Evolutionary conservation across 2,797 vertebrate genomes (phyloP), one percentile per base, ranked within the genome.

Genomic region (Halcyon badia): DNA sequence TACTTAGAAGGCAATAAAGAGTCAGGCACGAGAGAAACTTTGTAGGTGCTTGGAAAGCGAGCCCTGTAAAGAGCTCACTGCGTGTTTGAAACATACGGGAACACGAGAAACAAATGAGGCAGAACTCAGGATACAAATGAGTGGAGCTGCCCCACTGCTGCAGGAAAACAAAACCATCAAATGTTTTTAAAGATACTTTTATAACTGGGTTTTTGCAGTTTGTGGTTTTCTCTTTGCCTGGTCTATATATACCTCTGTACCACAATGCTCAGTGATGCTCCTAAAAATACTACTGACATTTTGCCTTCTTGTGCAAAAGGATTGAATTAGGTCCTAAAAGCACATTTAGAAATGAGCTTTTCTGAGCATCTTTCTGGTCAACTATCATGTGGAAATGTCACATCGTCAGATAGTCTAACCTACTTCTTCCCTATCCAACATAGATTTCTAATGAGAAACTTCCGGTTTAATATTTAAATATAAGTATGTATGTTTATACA

Each of bases 1-100:
- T 49, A 72, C 35, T 94, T 75, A 25, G 56, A 85, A 89, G 62
- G 54, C 66, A 91, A 87, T 72, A 61, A 91, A 57, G 31, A 88
- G 31, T 60, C 35, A 75, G 52, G 52, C 60, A 60, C 15, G 49
- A 51, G 69, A 94, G 60, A 76, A 95, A 89, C 76, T 86, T 83
- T 24, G 22, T 21, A 78, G 24, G 41, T 21, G 69, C 56, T 37
- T 73, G 35, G 79, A 91, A 87, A 87, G 44, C 49, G 77, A 77
- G 39, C 28, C 30, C 61, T 77, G 66, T 15, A 12, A 82, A 79
- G 30, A 72, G 52, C 33, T 89, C 46, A 28, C 31, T 19, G 44
- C 10, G 18, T 84, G 39, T 64, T 61, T 37, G 35, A 78, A 89
- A 90, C 48, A 57, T 33, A 42, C 0, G 1, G 52, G 56, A 93